Conservation (phyloP, 2,797 vertebrate species). For the Antrozous pallidus region DNA sequence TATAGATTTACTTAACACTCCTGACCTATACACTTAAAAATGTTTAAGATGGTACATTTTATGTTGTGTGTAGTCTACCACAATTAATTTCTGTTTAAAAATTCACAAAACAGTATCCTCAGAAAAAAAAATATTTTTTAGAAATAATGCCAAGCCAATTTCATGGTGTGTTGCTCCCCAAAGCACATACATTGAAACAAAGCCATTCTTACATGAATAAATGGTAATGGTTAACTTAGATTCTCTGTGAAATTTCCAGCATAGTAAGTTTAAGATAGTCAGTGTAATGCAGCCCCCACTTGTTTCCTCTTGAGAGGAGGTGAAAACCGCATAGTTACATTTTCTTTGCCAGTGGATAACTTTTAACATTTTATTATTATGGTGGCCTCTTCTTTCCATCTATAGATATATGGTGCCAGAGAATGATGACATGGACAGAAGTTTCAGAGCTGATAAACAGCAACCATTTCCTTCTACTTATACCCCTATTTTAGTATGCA, state of each 20-base stretch:
- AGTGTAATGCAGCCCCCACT: neutral
- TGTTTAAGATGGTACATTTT: neutral
- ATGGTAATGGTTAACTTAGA: neutral
- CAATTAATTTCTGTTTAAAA: neutral
- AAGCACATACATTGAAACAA: neutral
- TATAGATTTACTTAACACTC: neutral
- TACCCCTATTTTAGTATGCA: neutral
- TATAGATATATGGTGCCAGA: neutral
- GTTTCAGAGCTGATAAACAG: neutral
- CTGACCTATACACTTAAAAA: neutral
- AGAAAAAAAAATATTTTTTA: conserved; percentile 1
- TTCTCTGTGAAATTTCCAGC: neutral
- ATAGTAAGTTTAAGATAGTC: neutral
- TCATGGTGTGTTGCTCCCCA: neutral
- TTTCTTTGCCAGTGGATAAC: conserved; percentile 2
- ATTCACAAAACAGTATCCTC: neutral
- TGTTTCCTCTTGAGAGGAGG: neutral
- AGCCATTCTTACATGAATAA: conserved; percentile 10
- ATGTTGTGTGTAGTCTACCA: neutral
- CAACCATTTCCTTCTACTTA: neutral
- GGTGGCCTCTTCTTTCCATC: neutral
- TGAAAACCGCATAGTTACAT: neutral
- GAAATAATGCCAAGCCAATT: conserved; percentile 3
- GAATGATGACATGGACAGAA: neutral
- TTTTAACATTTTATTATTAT: neutral